Evolutionary conservation across 2,888 invertebrate genomes (phyloP), one percentile per base, ranked within the genome.

Genomic region (Tenthredo livida): DNA sequence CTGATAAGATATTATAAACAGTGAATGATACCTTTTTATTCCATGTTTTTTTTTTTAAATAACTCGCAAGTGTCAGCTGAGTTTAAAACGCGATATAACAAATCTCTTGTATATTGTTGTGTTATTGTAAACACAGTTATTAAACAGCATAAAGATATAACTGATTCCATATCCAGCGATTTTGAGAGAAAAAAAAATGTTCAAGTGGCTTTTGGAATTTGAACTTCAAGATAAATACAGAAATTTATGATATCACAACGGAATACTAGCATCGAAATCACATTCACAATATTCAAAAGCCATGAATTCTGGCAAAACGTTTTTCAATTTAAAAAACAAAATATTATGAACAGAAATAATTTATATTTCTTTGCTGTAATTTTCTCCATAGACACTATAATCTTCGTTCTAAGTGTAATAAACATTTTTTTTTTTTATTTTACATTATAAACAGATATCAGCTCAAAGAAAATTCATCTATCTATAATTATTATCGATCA

Each of bases 151-250:
- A 47, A 29, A 43, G 73, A 43, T 73, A 43, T 72, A 21, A 47
- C 70, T 33, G 37, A 72, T 72, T 72, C 4, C 12, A 61, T 25
- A 25, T 61, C 61, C 4, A 2, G 17, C 21, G 21, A 73, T 40
- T 73, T 12, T 3, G 7, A 37, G 7, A 37, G 7, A 37, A 37
- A 43, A 43, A 21, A 40, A 43, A 21, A 47, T 43, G 4, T 73
- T 47, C 43, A 40, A 73, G 67, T 73, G 43, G 21, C 40, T 21
- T 25, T 73, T 73, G 73, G 17, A 40, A 73, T 43, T 43, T 73
- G 43, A 72, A 40, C 72, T 17, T 72, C 15, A n/a, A 43, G 73
- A 40, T 73, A 43, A 73, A 12, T 73, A 29, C 33, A 67, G 33
- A 73, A 40, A 4, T 9, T 73, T 43, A 21, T 43, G 43, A 25